phyloP scores from a whole-genome alignment of 2,888 invertebrate species.

The Calephelis perditalis region DNA sequence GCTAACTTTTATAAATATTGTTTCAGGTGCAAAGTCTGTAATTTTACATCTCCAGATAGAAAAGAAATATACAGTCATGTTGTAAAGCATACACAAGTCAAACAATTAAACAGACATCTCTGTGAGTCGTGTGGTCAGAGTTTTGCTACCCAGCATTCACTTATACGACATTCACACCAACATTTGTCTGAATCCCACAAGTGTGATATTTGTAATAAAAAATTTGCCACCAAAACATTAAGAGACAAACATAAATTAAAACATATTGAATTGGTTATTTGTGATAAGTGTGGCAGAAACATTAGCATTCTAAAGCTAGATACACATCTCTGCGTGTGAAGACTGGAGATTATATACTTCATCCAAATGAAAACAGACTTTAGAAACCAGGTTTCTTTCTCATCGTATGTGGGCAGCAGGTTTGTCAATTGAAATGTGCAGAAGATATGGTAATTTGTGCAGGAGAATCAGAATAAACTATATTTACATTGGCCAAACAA shows the following conservation, averaged over 20 bases:
- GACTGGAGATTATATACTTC: not conserved
- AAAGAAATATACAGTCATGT: slow-evolving; percentile 79
- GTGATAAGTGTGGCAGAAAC: slow-evolving; percentile 60
- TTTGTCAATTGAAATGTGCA: too few species aligned
- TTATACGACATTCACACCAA: slow-evolving; percentile 49
- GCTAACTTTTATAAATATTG: slow-evolving; percentile 19
- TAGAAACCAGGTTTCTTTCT: too few species aligned
- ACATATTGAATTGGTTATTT: slow-evolving; percentile 52
- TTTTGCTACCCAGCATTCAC: slow-evolving; percentile 49
- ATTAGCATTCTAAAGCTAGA: slow-evolving; percentile 43
- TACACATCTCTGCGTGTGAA: slow-evolving; percentile 43
- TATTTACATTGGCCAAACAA: too few species aligned
- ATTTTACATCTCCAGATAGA: slow-evolving; percentile 70
- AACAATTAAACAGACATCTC: slow-evolving; percentile 46
- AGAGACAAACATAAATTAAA: slow-evolving; percentile 44
- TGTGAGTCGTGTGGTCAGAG: slow-evolving; percentile 67
- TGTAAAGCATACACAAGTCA: slow-evolving; percentile 61
- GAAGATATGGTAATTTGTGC: too few species aligned
- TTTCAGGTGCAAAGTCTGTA: slow-evolving; percentile 78
- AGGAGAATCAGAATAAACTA: too few species aligned
- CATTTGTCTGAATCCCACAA: slow-evolving; percentile 38
- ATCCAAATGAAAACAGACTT: too few species aligned
- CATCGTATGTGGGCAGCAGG: too few species aligned
- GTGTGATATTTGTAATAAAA: slow-evolving; percentile 47
- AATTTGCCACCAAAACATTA: slow-evolving; percentile 39